Conservation (phyloP, 2,113 vertebrate species). For the Saguinus imperator region DNA sequence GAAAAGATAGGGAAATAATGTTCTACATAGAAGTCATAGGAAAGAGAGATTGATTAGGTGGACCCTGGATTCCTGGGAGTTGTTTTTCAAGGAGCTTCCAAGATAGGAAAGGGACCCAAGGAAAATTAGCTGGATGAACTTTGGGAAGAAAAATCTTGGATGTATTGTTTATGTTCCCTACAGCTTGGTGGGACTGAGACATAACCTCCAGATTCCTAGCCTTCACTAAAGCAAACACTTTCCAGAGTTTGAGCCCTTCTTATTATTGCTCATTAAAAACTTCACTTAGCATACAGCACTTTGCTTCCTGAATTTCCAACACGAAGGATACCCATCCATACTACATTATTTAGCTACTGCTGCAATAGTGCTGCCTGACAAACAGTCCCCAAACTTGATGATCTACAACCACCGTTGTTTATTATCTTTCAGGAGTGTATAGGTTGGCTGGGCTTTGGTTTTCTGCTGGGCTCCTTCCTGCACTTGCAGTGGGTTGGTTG, state of each 20-base stretch:
- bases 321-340: neutral
- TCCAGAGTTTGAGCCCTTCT: neutral
- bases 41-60: neutral
- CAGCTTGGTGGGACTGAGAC: neutral
- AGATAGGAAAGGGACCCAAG: neutral
- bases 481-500: neutral
- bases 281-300: neutral
- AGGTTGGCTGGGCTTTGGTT: fast-evolving
- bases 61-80: neutral
- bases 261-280: neutral
- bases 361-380: neutral
- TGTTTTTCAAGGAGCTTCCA: neutral
- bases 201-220: neutral
- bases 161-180: neutral
- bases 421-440: neutral
- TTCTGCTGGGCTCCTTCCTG: neutral
- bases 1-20: neutral
- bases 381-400: neutral
- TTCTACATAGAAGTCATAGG: neutral
- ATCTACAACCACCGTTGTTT: neutral
- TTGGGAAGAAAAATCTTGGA: neutral
- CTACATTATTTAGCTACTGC: neutral
- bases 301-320: neutral
- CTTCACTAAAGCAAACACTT: neutral
- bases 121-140: neutral